Base-by-base conservation (phyloP, 2,888 invertebrate species). In the Brachyptera risi region DNA sequence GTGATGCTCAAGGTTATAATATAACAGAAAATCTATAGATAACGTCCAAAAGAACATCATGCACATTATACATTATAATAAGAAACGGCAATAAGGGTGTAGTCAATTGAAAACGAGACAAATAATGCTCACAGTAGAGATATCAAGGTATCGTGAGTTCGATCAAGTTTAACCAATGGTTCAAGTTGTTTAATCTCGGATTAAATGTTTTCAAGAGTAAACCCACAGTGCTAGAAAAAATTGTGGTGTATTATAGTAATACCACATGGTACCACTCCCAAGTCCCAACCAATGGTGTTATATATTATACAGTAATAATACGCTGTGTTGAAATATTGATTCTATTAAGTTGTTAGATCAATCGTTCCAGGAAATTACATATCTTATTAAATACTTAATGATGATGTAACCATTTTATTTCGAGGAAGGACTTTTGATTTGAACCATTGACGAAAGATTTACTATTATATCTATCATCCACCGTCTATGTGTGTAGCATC, bases 131-230 rank as follows among this genome's bases (percentile, higher is more conserved):
- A 47, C 21, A 5, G n/a, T n/a, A 40, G 19, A 7, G 47, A 47
- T 47, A 24, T 24, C 47, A 47, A n/a, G 47, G 24, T 47, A 47
- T 47, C 47, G 24, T 47, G 47, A 24, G 23, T 47, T 47, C 7
- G 21, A 42, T 47, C 9, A 4, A 9, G 44, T 44, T 3, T 15
- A 44, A 19, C 23, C 47, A 3, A 23, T 47, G 47, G 47, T 47
- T 44, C 9, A 44, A 5, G 19, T 44, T 44, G 40, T 40, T 44
- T 47, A 47, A 47, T 47, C 47, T 21, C 23, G 47, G 23, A 47
- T 47, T 47, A 47, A 47, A 47, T 47, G 47, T 47, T 44, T 44
- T 21, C n/a, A 47, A 47, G 47, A 47, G 23, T 47, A 13, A 24
- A 23, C 24, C 47, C 47, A 31, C 11, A 31, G n/a, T n/a, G n/a